These are phyloP conservation scores for Drosophila takahashii DNA, from an alignment of 1,140 invertebrate genomes.

Conservation along the genomic window DNA sequence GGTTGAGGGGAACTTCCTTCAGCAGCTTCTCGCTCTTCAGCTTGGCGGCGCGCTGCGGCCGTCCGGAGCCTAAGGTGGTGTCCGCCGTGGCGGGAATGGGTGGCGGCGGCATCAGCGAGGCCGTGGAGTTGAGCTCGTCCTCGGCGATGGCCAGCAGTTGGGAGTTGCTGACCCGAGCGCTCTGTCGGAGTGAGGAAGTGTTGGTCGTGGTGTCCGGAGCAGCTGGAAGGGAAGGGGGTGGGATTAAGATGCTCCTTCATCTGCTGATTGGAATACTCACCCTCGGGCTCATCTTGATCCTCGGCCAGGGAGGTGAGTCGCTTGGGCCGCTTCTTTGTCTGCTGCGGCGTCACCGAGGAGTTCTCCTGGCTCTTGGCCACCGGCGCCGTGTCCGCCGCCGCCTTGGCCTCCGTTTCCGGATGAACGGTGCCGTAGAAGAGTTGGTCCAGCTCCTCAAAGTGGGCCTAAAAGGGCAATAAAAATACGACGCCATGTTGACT, in stretches of 20 bases:
- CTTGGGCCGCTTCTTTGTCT: slow-evolving; percentile 75
- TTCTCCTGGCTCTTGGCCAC: slow-evolving; percentile 1
- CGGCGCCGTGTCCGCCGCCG: neutral
- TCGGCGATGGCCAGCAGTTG: slow-evolving; percentile 66
- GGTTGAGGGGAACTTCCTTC: slow-evolving; percentile 55
- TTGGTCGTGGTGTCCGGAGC: slow-evolving; percentile 1
- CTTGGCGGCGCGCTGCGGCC: slow-evolving; percentile 75
- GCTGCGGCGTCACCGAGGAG: slow-evolving; percentile 66
- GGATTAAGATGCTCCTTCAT: neutral
- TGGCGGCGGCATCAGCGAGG: slow-evolving; percentile 68
- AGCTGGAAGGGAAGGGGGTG: neutral
- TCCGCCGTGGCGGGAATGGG: slow-evolving; percentile 46
- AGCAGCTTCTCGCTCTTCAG: slow-evolving; percentile 65
- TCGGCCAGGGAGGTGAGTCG: slow-evolving; percentile 60
- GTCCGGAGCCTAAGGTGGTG: slow-evolving; percentile 43
- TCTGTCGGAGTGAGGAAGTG: slow-evolving; percentile 15
- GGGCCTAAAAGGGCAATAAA: slow-evolving; percentile 34
- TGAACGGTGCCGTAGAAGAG: slow-evolving; percentile 50
- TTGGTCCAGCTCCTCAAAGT: slow-evolving; percentile 58
- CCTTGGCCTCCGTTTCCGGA: slow-evolving; percentile 7
- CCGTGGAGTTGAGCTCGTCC: slow-evolving; percentile 47
- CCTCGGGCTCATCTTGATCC: slow-evolving; percentile 46
- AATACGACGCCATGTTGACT: slow-evolving; percentile 16
- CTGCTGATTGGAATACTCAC: slow-evolving; percentile 28
- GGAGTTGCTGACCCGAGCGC: slow-evolving; percentile 59